These are phyloP conservation scores for Oncorhynchus mykiss DNA, from an alignment of 2,113 vertebrate species.

Conservation along the genomic window DNA sequence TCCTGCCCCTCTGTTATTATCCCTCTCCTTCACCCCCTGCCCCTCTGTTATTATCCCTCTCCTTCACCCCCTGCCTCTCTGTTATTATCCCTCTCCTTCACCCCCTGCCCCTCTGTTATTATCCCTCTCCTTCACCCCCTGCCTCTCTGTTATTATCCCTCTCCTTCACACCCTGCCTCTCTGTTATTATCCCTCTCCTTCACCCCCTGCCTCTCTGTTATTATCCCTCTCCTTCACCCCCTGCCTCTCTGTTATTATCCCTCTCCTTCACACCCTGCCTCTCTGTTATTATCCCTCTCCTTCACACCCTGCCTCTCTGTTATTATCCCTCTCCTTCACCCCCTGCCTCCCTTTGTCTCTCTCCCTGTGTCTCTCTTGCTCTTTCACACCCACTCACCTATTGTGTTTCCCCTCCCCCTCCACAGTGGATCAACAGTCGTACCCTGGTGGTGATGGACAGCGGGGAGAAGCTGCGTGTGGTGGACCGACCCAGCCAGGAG, in stretches of 20 bases:
- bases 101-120: no score
- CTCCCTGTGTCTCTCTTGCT: neutral
- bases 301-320: neutral
- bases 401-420: neutral
- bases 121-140: no score
- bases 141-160: no score
- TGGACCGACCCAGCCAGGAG: slow-evolving; percentile 92
- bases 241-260: neutral
- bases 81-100: no score
- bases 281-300: neutral
- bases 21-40: no score
- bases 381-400: neutral
- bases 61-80: no score
- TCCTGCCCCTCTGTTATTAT: no score
- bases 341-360: neutral
- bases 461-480: slow-evolving; percentile 90
- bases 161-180: no score
- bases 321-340: neutral
- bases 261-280: neutral
- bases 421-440: slow-evolving; percentile 93
- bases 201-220: no score
- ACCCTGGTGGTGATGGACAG: slow-evolving; percentile 92
- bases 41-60: no score
- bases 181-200: no score
- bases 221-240: neutral